Conservation (phyloP, 2,888 invertebrate genomes). For the Amphipyra tragopoginis region DNA sequence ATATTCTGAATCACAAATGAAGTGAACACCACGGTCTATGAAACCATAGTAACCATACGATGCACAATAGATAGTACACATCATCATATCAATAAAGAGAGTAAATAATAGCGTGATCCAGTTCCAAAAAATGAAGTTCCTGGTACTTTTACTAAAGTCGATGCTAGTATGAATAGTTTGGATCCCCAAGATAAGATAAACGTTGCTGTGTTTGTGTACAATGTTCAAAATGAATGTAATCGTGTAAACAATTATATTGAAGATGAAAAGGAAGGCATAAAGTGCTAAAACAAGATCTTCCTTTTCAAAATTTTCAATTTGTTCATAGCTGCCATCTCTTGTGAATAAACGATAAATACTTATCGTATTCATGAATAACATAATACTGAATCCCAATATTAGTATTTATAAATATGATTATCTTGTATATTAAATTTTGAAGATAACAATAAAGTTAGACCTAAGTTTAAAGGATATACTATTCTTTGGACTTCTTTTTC, state of each 20-base stretch:
- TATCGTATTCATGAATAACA: background rate
- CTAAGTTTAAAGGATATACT: too few relatives aligned
- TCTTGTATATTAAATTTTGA: background rate
- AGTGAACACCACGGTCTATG: background rate
- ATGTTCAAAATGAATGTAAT: constrained; percentile 1
- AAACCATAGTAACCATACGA: background rate
- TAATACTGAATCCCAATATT: background rate
- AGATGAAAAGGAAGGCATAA: background rate
- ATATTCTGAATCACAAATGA: background rate
- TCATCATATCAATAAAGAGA: background rate
- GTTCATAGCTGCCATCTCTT: background rate
- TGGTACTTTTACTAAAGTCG: background rate
- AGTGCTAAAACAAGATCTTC: background rate
- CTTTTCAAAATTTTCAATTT: background rate
- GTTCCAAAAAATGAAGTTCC: constrained; percentile 7
- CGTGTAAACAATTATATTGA: background rate
- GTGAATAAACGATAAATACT: background rate
- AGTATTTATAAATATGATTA: constrained; percentile 6
- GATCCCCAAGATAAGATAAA: constrained; percentile 14
- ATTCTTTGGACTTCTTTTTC: too few relatives aligned
- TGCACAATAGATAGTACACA: background rate
- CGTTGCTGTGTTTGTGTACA: constrained; percentile 1
- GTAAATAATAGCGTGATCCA: background rate
- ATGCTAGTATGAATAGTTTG: constrained; percentile 6
- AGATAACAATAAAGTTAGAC: too few relatives aligned